These are phyloP conservation scores for Parnassius smintheus DNA, from an alignment of 2,888 invertebrate species.

Conservation along the genomic window DNA sequence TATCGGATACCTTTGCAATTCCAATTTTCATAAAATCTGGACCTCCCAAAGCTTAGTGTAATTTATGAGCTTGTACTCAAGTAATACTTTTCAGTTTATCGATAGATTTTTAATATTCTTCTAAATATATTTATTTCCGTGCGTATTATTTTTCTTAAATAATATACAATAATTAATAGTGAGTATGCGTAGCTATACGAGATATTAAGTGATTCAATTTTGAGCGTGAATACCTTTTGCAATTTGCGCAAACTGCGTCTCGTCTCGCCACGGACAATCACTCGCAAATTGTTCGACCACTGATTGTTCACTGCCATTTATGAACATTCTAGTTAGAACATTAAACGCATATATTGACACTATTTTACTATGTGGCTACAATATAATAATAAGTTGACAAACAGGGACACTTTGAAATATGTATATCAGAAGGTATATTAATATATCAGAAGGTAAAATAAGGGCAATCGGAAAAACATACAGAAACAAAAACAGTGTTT, in stretches of 20 bases:
- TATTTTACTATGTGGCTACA: neutral
- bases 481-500: too few relatives aligned
- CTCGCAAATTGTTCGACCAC: conserved; percentile 69
- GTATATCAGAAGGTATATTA: too few relatives aligned
- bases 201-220: conserved; percentile 51
- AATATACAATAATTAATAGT: too few relatives aligned
- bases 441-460: too few relatives aligned
- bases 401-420: neutral
- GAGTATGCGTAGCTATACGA: too few relatives aligned
- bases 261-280: conserved; percentile 74
- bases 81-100: conserved; percentile 9
- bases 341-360: conserved; percentile 13
- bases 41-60: conserved; percentile 36
- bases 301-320: conserved; percentile 75
- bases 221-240: conserved; percentile 57
- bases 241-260: conserved; percentile 67
- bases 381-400: conserved; percentile 7
- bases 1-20: conserved; percentile 71
- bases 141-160: too few relatives aligned
- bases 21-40: conserved; percentile 66
- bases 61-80: too few relatives aligned
- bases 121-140: too few relatives aligned
- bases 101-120: too few relatives aligned
- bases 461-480: too few relatives aligned
- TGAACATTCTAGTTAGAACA: conserved; percentile 63